phyloP scores from a whole-genome alignment of 2,888 invertebrate genomes.

The Blastobasis lacticolella region DNA sequence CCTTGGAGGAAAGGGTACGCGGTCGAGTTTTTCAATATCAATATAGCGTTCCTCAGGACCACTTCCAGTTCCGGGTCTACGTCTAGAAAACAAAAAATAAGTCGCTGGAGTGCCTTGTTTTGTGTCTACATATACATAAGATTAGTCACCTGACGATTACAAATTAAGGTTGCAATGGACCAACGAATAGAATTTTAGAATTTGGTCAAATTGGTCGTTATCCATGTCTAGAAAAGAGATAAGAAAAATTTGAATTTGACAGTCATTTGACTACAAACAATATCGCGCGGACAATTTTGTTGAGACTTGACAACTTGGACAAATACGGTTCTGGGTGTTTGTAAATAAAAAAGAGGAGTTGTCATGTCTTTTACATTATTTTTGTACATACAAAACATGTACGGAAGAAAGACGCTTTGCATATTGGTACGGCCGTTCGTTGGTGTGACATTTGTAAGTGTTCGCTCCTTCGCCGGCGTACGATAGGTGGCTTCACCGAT shows the following conservation, averaged over 20 bases:
- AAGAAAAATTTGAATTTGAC: conserved; percentile 43
- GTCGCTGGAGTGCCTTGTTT: neutral
- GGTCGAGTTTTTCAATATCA: conserved; percentile 15
- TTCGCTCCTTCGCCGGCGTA: neutral
- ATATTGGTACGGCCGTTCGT: neutral
- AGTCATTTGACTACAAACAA: too few relatives aligned
- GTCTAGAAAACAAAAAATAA: conserved; percentile 2
- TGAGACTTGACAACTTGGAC: too few relatives aligned
- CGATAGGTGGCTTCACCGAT: neutral
- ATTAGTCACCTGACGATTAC: too few relatives aligned
- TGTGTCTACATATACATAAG: too few relatives aligned
- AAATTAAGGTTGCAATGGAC: neutral
- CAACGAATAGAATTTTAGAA: too few relatives aligned
- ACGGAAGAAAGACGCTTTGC: neutral
- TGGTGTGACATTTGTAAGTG: neutral
- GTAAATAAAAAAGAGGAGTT: neutral
- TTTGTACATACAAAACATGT: neutral
- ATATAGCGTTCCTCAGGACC: conserved; percentile 10
- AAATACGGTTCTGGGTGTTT: neutral
- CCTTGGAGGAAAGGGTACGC: conserved; percentile 15
- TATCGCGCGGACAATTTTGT: too few relatives aligned
- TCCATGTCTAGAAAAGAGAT: conserved; percentile 66
- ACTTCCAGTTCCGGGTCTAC: conserved; percentile 4
- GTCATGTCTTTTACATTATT: neutral
- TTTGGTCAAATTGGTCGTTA: conserved; percentile 57